These are phyloP conservation scores for Tichodroma muraria DNA, from an alignment of 2,113 vertebrate genomes.

Conservation along the genomic window DNA sequence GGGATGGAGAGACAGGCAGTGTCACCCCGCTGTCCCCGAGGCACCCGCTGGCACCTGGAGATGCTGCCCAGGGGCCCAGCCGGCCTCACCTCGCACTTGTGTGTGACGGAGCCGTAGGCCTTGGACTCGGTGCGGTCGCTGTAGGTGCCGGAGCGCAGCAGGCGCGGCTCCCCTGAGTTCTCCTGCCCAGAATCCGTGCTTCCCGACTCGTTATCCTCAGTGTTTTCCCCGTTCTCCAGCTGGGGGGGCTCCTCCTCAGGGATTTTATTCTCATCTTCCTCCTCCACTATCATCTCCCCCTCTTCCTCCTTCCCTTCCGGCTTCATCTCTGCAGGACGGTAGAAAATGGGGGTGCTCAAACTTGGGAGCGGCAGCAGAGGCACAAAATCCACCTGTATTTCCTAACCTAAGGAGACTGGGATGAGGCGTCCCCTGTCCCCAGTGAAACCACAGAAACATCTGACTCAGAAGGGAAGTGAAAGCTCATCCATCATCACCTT, in stretches of 20 bases:
- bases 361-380: background rate
- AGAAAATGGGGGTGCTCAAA: accelerated
- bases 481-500: background rate
- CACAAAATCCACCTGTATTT: background rate
- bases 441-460: background rate
- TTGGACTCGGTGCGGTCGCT: slow-evolving; percentile 87
- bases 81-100: slow-evolving; percentile 89
- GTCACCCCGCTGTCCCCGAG: accelerated
- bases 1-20: background rate
- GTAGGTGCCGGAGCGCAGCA: slow-evolving; percentile 68
- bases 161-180: slow-evolving; percentile 37
- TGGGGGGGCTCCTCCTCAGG: background rate
- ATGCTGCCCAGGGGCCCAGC: accelerated
- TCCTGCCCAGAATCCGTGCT: slow-evolving; percentile 69
- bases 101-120: slow-evolving; percentile 88
- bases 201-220: slow-evolving; percentile 59
- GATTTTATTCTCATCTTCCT: background rate
- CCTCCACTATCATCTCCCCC: background rate
- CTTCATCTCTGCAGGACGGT: slow-evolving; percentile 31
- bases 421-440: background rate
- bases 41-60: accelerated
- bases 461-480: background rate
- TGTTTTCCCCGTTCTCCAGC: slow-evolving; percentile 31
- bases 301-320: slow-evolving; percentile 54
- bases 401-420: background rate